phyloP scores from a whole-genome alignment of 1,140 invertebrate species.

The Lysiphlebus fabarum region DNA sequence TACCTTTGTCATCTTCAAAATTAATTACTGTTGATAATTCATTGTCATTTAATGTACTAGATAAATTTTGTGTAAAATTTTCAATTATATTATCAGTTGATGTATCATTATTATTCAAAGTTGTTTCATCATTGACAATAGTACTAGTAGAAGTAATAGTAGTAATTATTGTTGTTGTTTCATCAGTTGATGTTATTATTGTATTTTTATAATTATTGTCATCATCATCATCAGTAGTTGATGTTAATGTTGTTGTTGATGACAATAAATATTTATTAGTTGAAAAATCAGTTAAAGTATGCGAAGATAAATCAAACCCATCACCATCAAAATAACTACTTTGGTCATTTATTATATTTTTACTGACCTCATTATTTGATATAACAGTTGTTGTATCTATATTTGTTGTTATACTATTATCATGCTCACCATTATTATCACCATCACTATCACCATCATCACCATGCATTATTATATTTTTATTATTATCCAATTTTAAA shows the following conservation, averaged over 20 bases:
- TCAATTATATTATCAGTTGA: neutral
- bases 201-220: neutral
- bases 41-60: no score
- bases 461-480: conserved; percentile 9
- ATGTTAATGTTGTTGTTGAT: no score
- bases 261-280: neutral
- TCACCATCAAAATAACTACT: conserved; percentile 8
- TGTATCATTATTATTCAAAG: neutral
- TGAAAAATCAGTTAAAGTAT: conserved; percentile 1
- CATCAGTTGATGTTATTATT: neutral
- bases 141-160: no score
- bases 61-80: no score
- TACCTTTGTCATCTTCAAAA: conserved; percentile 1
- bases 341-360: no score
- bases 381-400: neutral
- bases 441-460: conserved; percentile 5
- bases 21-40: neutral
- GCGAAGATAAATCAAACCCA: conserved; percentile 3
- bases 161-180: neutral
- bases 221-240: no score
- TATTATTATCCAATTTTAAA: conserved; percentile 8
- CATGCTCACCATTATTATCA: conserved; percentile 3
- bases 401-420: conserved; percentile 1
- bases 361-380: neutral
- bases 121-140: neutral